A percentile compares a stretch with the other conserved stretches of the same genome.
These are phyloP conservation scores for Caenorhabditis parvicauda DNA, from an alignment of 2,888 invertebrate genomes.

Conservation along the genomic window DNA sequence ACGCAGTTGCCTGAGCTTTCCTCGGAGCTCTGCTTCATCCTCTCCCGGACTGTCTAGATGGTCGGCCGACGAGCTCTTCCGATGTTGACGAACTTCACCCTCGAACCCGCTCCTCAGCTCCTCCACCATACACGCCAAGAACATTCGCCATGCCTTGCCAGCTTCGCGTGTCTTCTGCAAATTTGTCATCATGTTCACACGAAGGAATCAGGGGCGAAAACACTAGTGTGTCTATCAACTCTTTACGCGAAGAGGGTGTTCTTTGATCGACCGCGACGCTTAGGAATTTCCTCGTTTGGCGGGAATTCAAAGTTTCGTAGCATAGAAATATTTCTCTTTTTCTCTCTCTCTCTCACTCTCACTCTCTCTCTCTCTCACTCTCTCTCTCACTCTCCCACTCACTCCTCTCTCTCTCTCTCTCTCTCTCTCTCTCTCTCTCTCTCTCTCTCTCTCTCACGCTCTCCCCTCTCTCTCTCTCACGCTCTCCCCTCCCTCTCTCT, in stretches of 20 bases:
- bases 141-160: slow-evolving; percentile 56
- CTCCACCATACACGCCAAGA: slow-evolving; percentile 58
- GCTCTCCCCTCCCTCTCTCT: too few relatives aligned
- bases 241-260: too few relatives aligned
- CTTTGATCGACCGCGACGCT: too few relatives aligned
- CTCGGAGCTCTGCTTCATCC: slow-evolving; percentile 28
- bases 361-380: not conserved
- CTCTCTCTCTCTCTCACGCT: too few relatives aligned
- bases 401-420: not conserved
- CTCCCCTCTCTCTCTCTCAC: too few relatives aligned
- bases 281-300: too few relatives aligned
- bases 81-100: slow-evolving; percentile 39
- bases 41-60: slow-evolving; percentile 26
- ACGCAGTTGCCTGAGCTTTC: slow-evolving; percentile 33
- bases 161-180: slow-evolving; percentile 61
- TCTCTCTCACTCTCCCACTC: not conserved
- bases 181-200: too few relatives aligned
- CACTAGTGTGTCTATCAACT: too few relatives aligned
- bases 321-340: too few relatives aligned
- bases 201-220: too few relatives aligned
- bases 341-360: not conserved
- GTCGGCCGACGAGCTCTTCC: slow-evolving; percentile 42
- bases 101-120: slow-evolving; percentile 59
- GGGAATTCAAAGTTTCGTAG: not conserved
- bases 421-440: not conserved